A percentile compares a stretch with the other conserved stretches of the same genome.
Conservation (phyloP, 1,140 invertebrate species). For the Drosophila bifasciata region DNA sequence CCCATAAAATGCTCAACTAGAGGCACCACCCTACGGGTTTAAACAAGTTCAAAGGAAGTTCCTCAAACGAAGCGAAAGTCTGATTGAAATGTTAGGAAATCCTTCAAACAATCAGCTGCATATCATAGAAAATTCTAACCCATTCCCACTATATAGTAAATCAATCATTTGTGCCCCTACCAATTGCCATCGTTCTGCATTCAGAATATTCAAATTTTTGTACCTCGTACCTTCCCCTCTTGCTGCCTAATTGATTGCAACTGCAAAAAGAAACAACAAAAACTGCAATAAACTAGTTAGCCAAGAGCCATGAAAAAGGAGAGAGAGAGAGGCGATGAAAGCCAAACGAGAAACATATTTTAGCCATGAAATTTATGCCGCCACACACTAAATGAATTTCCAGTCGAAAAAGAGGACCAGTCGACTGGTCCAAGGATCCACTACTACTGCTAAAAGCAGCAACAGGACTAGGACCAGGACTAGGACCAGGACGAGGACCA, state of each 20-base stretch:
- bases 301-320: conserved; percentile 37
- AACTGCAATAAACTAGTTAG: conserved; percentile 65
- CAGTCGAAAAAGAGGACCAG: conserved; percentile 34
- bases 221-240: conserved; percentile 15
- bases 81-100: too few species aligned
- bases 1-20: too few species aligned
- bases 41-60: too few species aligned
- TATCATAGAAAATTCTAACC: too few species aligned
- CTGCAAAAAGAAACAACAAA: conserved; percentile 7
- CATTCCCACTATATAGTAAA: too few species aligned
- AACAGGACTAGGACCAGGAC: too few species aligned
- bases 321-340: conserved; percentile 34
- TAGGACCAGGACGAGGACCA: conserved; percentile 25
- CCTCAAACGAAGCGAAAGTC: too few species aligned
- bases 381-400: conserved; percentile 68
- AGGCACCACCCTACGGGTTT: too few species aligned
- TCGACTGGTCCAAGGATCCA: conserved; percentile 50
- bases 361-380: conserved; percentile 77
- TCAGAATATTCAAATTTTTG: conserved; percentile 23
- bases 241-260: conserved; percentile 63
- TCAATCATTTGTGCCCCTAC: too few species aligned
- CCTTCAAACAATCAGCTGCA: too few species aligned
- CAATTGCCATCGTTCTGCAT: not conserved
- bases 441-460: too few species aligned
- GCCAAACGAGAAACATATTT: conserved; percentile 66